Evolutionary conservation across 2,113 vertebrate species (phyloP), one percentile per base, ranked within the genome.

Genomic region (Oceanodroma tethys): DNA sequence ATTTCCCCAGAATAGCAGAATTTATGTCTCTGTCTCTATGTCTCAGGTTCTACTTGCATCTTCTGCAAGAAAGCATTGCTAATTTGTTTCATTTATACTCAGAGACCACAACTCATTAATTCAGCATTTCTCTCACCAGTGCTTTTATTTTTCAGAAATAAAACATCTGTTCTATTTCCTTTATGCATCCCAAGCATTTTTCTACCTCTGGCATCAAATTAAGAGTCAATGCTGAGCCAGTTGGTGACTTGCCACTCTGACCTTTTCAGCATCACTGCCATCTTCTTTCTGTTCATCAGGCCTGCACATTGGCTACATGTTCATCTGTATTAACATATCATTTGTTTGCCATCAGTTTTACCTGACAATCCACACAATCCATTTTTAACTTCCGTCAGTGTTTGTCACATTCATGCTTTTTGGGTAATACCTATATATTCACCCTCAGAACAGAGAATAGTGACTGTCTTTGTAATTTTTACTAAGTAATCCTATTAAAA

Each of bases 271-370:
- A 2, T 40, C 59, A 3, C n/a, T 68, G 53, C 76, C 30, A 3
- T 4, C 59, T 34, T 36, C 30, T 26, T 1, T 15, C 48, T 26
- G 56, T 26, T 42, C 68, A 23, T 23, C 21, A 38, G 43, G 15
- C 38, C 71, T 14, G 42, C 15, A 16, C 32, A 1, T 1, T 18
- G 81, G 36, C 22, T 23, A 10, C 48, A 9, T 15, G 7, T 36
- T 34, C 6, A 1, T 17, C 62, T 45, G 16, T 4, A 40, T 42
- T 34, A 7, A 12, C 29, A 6, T 0, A 1, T 19, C 45, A 32
- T 52, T 74, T 9, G 12, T 53, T 42, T 60, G 60, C 50, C 52
- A 22, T 3, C 25, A 1, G 16, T 32, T 75, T 36, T 27, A 52
- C 40, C 66, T 65, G 47, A 9, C 30, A 65, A 50, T 19, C n/a